Evolutionary conservation across 2,797 vertebrate species (phyloP).

Genomic region (Cottoperca gobio): DNA sequence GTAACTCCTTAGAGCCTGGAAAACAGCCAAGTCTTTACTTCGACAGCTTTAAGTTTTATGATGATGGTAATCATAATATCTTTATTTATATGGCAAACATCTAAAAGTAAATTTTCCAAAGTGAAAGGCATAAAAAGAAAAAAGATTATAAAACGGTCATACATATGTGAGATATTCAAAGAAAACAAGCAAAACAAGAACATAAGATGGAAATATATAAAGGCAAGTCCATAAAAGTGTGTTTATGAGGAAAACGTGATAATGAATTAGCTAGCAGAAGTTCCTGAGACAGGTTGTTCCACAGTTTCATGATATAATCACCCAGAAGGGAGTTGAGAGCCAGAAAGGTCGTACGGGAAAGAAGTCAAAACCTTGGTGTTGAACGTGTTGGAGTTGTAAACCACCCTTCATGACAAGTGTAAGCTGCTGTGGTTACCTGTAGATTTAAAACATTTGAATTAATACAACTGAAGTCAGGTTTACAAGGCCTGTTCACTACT

Average conservation of each 20-base stretch:
- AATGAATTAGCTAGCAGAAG: conserved; percentile 16
- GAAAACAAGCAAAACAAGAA: conserved; percentile 10
- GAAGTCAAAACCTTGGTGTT: not conserved
- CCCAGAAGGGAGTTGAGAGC: not conserved
- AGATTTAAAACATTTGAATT: not conserved
- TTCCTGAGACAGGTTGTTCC: conserved; percentile 30
- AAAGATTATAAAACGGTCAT: not conserved
- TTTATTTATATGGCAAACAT: not conserved
- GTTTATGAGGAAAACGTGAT: conserved; percentile 41
- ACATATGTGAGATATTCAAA: conserved; percentile 21
- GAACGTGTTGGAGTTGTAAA: not conserved
- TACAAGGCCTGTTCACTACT: too few species aligned
- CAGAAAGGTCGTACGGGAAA: not conserved
- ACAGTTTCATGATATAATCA: not conserved
- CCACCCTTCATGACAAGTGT: not conserved
- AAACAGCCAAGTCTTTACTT: conserved; percentile 18
- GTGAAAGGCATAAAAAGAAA: not conserved
- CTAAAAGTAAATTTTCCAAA: conserved; percentile 29
- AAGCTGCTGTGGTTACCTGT: not conserved
- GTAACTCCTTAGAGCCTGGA: not conserved
- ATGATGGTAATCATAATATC: not conserved
- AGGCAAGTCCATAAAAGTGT: conserved; percentile 38
- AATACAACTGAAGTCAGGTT: not conserved
- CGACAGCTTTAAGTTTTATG: conserved; percentile 13
- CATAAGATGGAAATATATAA: conserved; percentile 29